Base-by-base conservation (phyloP, 2,113 vertebrate species). In the Forbesichthys papilliferus region DNA sequence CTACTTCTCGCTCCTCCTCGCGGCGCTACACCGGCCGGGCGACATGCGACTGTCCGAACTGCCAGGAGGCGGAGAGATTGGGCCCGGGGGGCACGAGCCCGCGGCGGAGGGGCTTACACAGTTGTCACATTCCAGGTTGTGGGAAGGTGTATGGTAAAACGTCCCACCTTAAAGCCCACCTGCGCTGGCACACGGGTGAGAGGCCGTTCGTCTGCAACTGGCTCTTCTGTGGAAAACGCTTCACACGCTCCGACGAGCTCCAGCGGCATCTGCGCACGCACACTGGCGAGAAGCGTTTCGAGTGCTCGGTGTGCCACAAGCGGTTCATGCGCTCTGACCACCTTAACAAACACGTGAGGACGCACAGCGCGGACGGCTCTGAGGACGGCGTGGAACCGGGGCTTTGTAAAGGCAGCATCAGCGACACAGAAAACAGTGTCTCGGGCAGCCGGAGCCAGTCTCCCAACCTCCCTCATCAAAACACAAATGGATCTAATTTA, bases 321-420 rank as follows among this genome's bases (percentile, higher is more conserved):
- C 93, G 94, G 57, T 97, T 97, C 89, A 97, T 96, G 96, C 95
- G 96, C 86, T 96, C 95, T 80, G 96, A 97, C 85, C 96, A 97
- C 87, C 94, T 97, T 51, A 95, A 92, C 88, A 97, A 97, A 66
- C 96, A 97, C 86, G 86, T 90, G 64, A 93, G 95, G 90, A 97
- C 96, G 36, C 96, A 96, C 93, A 94, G 88, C 82, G 87, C 90
- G 3, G 88, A 90, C 0, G 79, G 84, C 1, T 82, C 86, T 0
- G 93, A 94, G 1, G 86, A 90, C 1, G 84, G 91, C 16, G 11
- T 89, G 81, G 75, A 86, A 1, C 61, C 59, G 47, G 89, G 75
- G 13, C 27, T 56, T 27, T 90, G 91, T 27, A 96, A 96, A 83
- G 95, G 92, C 63, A 91, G 91, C 80, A 27, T 16, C 69, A 96